A percentile compares a stretch with the other conserved stretches of the same genome.
Conservation (phyloP, 1,140 invertebrate genomes). For the Leptinotarsa lineolata region DNA sequence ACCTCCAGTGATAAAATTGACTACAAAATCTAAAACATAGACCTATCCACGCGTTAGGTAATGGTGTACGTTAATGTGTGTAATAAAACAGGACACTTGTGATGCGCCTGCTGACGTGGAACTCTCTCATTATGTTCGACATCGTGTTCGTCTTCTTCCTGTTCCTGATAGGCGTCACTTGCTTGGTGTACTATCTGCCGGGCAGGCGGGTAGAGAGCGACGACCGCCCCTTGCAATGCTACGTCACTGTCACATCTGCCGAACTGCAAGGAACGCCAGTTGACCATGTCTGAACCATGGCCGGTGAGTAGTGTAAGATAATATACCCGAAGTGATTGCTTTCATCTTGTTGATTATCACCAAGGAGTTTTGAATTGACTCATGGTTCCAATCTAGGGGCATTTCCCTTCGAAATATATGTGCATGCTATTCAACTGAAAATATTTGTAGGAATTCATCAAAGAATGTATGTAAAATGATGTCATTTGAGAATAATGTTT, state of each 20-base stretch:
- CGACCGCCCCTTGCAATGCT: constrained; percentile 52
- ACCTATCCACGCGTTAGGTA: not conserved
- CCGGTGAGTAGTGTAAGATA: constrained; percentile 21
- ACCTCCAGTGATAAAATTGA: not conserved
- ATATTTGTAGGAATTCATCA: no score
- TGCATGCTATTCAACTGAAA: no score
- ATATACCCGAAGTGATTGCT: no score
- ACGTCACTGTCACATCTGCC: constrained; percentile 51
- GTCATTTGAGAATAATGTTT: no score
- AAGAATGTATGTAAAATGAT: no score
- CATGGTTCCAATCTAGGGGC: no score
- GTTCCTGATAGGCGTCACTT: constrained; percentile 79
- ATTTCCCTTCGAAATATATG: no score
- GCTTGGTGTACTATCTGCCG: constrained; percentile 78
- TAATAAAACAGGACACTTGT: not conserved
- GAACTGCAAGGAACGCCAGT: constrained; percentile 49
- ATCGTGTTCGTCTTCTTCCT: constrained; percentile 83
- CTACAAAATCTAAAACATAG: not conserved
- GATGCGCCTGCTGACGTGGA: constrained; percentile 81
- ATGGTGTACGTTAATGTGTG: constrained; percentile 14
- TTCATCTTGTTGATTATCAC: no score
- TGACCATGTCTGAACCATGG: constrained; percentile 52
- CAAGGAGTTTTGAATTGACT: no score
- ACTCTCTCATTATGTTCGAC: constrained; percentile 84
- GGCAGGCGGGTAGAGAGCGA: constrained; percentile 48